These are phyloP conservation scores for Chymomyza costata DNA, from an alignment of 1,140 invertebrate species.

Conservation along the genomic window DNA sequence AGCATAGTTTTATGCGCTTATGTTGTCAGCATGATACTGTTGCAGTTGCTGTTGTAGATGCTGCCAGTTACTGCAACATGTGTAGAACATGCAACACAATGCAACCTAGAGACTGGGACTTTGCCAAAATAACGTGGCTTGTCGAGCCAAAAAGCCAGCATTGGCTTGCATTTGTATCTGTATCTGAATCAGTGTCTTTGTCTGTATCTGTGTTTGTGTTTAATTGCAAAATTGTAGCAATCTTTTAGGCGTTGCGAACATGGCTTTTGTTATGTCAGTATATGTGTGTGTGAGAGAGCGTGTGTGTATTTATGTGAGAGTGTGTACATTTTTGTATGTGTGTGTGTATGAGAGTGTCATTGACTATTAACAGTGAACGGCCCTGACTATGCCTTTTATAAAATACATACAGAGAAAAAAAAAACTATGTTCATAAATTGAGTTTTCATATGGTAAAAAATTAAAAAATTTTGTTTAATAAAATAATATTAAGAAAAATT, in stretches of 20 bases:
- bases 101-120: neutral
- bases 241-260: constrained; percentile 58
- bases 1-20: constrained; percentile 52
- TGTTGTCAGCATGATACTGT: constrained; percentile 64
- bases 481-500: too few species aligned
- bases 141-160: too few species aligned
- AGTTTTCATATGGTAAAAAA: too few species aligned
- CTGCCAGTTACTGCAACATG: constrained; percentile 52
- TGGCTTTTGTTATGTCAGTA: constrained; percentile 62
- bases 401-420: too few species aligned
- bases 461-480: too few species aligned
- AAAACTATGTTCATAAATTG: too few species aligned
- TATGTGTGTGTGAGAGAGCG: constrained; percentile 41
- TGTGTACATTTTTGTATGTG: constrained; percentile 15
- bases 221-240: constrained; percentile 72
- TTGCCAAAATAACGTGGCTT: too few species aligned
- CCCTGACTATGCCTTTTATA: constrained; percentile 27
- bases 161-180: neutral
- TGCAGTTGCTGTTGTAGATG: constrained; percentile 9
- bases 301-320: constrained; percentile 1
- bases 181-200: constrained; percentile 8
- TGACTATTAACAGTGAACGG: constrained; percentile 47
- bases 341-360: constrained; percentile 32
- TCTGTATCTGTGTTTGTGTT: constrained; percentile 37
- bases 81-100: constrained; percentile 22